A percentile compares a stretch with the other conserved stretches of the same genome.
Evolutionary conservation across 2,113 vertebrate species (phyloP).

Genomic region (Petromus typicus): DNA sequence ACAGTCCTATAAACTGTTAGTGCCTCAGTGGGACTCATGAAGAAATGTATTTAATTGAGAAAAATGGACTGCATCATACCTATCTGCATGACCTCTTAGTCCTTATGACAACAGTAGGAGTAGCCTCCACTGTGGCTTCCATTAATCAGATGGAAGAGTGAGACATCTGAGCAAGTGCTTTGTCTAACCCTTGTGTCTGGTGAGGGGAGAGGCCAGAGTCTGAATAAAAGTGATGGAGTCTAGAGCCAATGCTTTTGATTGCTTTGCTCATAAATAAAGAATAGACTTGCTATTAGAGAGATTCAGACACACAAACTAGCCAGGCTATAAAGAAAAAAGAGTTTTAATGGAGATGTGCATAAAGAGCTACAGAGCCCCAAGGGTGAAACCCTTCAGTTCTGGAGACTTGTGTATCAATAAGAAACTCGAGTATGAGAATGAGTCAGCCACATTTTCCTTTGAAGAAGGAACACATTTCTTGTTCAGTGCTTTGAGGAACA

Average conservation of each 20-base stretch:
- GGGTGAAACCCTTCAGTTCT: neutral
- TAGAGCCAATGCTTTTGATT: neutral
- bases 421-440: neutral
- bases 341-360: neutral
- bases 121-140: neutral
- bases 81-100: neutral
- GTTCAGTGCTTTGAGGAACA: neutral
- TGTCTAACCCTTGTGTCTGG: neutral
- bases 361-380: neutral
- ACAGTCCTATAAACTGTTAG: neutral
- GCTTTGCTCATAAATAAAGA: neutral
- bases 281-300: neutral
- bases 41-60: neutral
- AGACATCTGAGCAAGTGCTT: neutral
- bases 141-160: neutral
- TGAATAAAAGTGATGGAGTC: neutral
- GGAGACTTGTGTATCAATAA: neutral
- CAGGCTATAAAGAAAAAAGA: neutral
- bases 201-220: neutral
- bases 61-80: neutral
- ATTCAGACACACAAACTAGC: neutral
- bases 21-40: neutral
- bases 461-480: neutral
- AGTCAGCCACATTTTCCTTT: neutral
- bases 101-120: neutral